Conservation (phyloP, 2,888 invertebrate genomes). For the Melikaiella ostensackeni region DNA sequence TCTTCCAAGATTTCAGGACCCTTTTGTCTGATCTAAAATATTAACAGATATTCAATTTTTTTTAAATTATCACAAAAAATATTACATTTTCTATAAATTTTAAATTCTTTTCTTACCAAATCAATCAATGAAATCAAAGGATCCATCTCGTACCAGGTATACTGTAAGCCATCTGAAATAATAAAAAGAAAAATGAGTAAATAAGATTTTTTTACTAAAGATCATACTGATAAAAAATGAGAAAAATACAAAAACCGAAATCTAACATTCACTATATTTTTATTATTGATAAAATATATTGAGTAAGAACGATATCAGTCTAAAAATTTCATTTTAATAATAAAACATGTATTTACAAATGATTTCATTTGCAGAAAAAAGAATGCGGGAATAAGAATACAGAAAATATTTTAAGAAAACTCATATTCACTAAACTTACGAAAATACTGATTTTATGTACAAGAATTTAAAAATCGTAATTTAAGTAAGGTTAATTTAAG, state of each 20-base stretch:
- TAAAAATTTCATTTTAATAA: neutral
- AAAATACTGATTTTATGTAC: neutral
- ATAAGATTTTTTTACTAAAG: neutral
- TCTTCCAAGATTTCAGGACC: slow-evolving; percentile 4
- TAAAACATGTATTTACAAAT: neutral
- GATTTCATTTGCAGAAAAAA: neutral
- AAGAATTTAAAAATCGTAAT: neutral
- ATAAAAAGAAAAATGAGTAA: neutral
- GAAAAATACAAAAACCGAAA: neutral
- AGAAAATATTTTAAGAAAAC: neutral
- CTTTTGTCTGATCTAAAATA: slow-evolving; percentile 5
- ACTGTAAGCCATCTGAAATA: slow-evolving; percentile 6
- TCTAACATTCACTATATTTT: neutral
- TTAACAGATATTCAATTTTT: neutral
- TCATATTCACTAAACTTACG: neutral
- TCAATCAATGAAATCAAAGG: slow-evolving; percentile 3
- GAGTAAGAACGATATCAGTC: neutral
- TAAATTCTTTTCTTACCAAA: slow-evolving; percentile 11
- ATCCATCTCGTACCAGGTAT: neutral
- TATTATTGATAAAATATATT: neutral
- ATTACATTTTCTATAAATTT: neutral
- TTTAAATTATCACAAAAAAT: neutral
- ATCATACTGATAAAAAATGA: neutral
- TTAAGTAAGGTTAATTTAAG: neutral
- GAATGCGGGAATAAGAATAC: neutral